phyloP scores from a whole-genome alignment of 2,888 invertebrate genomes.

The Epistrophella euchroma region DNA sequence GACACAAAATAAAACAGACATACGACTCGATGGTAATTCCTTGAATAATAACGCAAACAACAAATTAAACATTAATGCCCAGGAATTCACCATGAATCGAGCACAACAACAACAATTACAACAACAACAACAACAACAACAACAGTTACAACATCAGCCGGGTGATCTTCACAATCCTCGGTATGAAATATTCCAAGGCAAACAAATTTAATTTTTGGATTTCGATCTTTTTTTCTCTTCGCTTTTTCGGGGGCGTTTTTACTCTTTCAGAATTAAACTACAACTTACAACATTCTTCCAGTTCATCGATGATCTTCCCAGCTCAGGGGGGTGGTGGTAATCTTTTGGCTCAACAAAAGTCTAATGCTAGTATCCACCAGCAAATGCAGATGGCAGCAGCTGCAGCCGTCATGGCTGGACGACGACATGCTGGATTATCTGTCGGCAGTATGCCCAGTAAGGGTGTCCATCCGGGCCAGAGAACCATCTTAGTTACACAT shows the following conservation, averaged over 20 bases:
- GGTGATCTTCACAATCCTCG: conserved; percentile 80
- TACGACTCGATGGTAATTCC: conserved; percentile 86
- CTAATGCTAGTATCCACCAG: conserved; percentile 86
- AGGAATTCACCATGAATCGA: conserved; percentile 92
- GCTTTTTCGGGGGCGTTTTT: conserved; percentile 69
- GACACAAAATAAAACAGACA: conserved; percentile 83
- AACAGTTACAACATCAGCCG: conserved; percentile 75
- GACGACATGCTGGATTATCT: conserved; percentile 83
- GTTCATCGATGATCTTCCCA: conserved; percentile 83
- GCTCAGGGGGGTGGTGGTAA: conserved; percentile 76
- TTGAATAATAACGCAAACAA: conserved; percentile 81
- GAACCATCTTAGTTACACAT: conserved; percentile 83
- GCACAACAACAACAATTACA: conserved; percentile 53
- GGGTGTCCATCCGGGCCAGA: conserved; percentile 78
- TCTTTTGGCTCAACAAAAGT: conserved; percentile 84
- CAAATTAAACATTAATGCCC: conserved; percentile 94
- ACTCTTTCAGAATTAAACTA: conserved; percentile 83
- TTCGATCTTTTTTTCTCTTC: conserved; percentile 69
- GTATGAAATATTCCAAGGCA: conserved; percentile 78
- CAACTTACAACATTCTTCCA: conserved; percentile 84
- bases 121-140: conserved; percentile 65
- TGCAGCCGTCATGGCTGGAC: conserved; percentile 80
- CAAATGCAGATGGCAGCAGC: conserved; percentile 82
- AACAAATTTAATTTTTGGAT: conserved; percentile 77
- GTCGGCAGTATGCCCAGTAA: conserved; percentile 80